Percentiles rank a stretch among this genome's conserved stretches.
phyloP scores from a whole-genome alignment of 2,113 vertebrate genomes.

The Hipposideros armiger region DNA sequence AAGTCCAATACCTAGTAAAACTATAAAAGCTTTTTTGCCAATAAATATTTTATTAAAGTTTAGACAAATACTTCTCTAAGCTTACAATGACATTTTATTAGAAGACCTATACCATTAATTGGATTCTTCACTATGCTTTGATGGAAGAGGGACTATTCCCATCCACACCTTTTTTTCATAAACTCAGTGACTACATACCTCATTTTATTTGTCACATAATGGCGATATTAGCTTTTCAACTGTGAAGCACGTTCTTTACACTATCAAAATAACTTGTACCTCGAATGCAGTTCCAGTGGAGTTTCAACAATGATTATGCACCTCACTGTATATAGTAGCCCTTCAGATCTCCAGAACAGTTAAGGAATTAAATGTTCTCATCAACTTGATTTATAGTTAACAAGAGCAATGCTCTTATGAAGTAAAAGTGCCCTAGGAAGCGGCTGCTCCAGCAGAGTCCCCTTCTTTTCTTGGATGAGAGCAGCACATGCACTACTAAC shows the following conservation, averaged over 20 bases:
- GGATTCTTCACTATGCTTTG: conserved; percentile 53
- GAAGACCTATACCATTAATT: conserved; percentile 31
- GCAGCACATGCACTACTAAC: not conserved
- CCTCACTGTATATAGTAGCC: not conserved
- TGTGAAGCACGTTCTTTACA: not conserved
- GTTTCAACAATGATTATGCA: not conserved
- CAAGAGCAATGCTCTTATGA: not conserved
- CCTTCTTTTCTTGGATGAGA: not conserved
- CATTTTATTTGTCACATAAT: conserved; percentile 47
- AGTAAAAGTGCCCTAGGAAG: not conserved
- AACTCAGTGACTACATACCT: conserved; percentile 57
- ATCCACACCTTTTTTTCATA: not conserved
- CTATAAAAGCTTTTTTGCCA: conserved; percentile 45
- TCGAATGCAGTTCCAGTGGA: not conserved
- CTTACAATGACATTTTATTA: conserved; percentile 54
- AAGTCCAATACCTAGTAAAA: conserved; percentile 63
- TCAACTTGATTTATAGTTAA: conserved; percentile 17
- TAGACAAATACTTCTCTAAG: conserved; percentile 62
- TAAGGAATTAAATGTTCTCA: not conserved
- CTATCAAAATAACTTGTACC: conserved; percentile 26
- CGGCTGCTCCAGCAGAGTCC: not conserved
- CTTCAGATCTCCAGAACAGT: not conserved
- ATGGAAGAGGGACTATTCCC: not conserved
- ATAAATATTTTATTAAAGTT: conserved; percentile 73
- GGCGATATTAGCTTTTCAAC: conserved; percentile 47